These are phyloP conservation scores for Sinopyrophorus schimmeli DNA, from an alignment of 2,888 invertebrate species.

Conservation along the genomic window DNA sequence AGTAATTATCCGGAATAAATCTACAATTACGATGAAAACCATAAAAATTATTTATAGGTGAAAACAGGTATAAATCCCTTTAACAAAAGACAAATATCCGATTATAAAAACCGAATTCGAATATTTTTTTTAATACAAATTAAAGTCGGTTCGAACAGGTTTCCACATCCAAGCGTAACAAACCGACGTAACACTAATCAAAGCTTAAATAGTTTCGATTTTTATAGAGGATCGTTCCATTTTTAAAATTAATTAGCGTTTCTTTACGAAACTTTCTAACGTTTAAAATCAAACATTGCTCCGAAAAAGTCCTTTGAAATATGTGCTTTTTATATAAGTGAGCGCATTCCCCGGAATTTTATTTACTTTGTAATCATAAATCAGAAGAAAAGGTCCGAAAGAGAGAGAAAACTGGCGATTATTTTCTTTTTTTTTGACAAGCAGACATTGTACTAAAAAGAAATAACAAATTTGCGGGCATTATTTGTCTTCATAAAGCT, in stretches of 20 bases:
- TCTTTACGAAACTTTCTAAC: no score
- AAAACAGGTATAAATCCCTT: constrained; percentile 2
- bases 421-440: constrained; percentile 10
- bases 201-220: no score
- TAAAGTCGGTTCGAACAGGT: constrained; percentile 1
- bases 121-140: not conserved
- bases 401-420: constrained; percentile 7
- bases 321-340: no score
- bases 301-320: no score
- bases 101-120: not conserved
- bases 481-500: constrained; percentile 22
- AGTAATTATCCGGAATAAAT: no score
- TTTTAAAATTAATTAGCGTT: no score
- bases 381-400: no score
- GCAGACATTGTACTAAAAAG: constrained; percentile 12
- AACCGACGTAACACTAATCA: not conserved
- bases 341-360: no score
- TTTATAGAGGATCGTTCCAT: no score
- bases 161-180: not conserved
- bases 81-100: constrained; percentile 2
- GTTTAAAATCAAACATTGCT: no score
- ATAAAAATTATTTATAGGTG: not conserved
- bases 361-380: no score
- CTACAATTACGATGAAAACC: no score
- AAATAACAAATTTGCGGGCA: constrained; percentile 16